A percentile compares a stretch with the other conserved stretches of the same genome.
These are phyloP conservation scores for Eupithecia exiguata DNA, from an alignment of 2,888 invertebrate genomes.

Conservation along the genomic window DNA sequence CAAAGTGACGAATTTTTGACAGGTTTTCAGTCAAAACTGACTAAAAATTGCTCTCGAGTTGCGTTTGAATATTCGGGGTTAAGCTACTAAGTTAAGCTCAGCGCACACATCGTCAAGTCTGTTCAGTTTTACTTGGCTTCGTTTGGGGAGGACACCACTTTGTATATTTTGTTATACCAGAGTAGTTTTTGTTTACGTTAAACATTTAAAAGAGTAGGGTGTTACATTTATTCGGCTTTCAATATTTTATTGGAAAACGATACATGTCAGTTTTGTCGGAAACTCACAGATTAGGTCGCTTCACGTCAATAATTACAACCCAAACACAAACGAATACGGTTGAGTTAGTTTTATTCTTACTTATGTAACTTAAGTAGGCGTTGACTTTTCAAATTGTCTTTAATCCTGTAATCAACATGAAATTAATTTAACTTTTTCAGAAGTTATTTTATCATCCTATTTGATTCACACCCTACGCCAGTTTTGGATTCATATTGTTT, in stretches of 20 bases:
- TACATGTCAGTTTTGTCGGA: background rate
- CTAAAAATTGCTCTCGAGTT: background rate
- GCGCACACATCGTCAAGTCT: background rate
- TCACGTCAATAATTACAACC: background rate
- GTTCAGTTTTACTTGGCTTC: background rate
- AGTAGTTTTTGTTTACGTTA: conserved; percentile 34
- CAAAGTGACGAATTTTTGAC: background rate
- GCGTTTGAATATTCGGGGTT: background rate
- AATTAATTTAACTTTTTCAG: background rate
- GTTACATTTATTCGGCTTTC: background rate
- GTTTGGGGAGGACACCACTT: conserved; percentile 10
- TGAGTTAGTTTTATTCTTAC: background rate
- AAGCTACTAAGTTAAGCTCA: conserved; percentile 1
- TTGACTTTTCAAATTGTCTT: background rate
- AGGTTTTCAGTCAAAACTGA: background rate
- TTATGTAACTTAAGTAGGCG: background rate
- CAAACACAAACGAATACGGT: background rate
- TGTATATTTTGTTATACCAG: conserved; percentile 33
- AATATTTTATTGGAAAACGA: background rate
- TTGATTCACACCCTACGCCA: background rate
- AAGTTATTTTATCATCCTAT: background rate
- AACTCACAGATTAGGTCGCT: background rate
- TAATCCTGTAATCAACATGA: background rate
- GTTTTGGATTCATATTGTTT: conserved; percentile 13
- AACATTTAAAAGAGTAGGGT: conserved; percentile 10